Conservation (phyloP, 2,113 vertebrate species). For the Antechinus stuartii region DNA sequence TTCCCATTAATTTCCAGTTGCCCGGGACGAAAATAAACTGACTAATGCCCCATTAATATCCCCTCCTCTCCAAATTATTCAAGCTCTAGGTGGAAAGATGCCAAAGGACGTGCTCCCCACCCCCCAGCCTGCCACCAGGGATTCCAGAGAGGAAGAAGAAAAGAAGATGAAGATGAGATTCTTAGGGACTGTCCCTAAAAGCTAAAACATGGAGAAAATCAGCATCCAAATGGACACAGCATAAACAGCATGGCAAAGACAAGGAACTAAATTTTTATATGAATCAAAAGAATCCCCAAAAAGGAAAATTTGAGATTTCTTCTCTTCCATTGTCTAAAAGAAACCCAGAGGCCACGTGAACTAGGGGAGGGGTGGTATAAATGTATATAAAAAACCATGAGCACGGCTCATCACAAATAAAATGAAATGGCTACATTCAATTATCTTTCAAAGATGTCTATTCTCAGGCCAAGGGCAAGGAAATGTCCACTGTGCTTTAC, state of each 20-base stretch:
- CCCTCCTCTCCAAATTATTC: slow-evolving; percentile 51
- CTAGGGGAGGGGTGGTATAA: slow-evolving; percentile 50
- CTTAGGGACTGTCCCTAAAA: slow-evolving; percentile 52
- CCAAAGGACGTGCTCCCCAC: slow-evolving; percentile 9
- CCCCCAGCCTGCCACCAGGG: slow-evolving; percentile 56
- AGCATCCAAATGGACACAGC: not conserved
- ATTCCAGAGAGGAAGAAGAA: slow-evolving; percentile 63
- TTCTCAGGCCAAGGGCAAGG: slow-evolving; percentile 76
- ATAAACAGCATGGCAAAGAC: not conserved
- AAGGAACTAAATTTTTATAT: not conserved
- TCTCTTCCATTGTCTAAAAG: slow-evolving; percentile 74
- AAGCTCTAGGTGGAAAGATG: not conserved
- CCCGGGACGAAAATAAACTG: slow-evolving; percentile 72
- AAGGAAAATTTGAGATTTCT: slow-evolving; percentile 70
- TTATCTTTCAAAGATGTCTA: slow-evolving; percentile 70
- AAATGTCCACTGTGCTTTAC: slow-evolving; percentile 89
- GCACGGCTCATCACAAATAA: slow-evolving; percentile 75
- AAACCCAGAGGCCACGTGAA: slow-evolving; percentile 74
- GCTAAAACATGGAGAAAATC: not conserved
- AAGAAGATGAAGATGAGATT: slow-evolving; percentile 54
- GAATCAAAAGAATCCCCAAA: slow-evolving; percentile 13
- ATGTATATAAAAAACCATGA: slow-evolving; percentile 77
- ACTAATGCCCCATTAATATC: slow-evolving; percentile 58
- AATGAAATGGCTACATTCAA: slow-evolving; percentile 71
- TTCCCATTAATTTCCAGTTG: slow-evolving; percentile 53